Base-by-base conservation (phyloP, 2,797 vertebrate species). In the Pantherophis vulpinus region DNA sequence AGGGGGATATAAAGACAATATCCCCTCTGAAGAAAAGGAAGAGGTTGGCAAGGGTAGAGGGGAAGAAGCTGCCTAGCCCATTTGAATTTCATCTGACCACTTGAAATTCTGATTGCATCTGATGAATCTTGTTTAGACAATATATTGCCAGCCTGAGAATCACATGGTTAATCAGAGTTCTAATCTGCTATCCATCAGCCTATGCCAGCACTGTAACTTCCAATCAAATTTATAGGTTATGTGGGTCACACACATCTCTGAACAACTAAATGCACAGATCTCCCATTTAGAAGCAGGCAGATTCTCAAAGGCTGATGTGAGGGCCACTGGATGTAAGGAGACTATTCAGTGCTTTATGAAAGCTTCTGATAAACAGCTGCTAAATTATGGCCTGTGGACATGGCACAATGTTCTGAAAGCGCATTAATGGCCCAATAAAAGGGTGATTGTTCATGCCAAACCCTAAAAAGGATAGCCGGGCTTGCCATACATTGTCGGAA, bases 171-270 rank as follows among this genome's bases (percentile, higher is more conserved):
- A 98, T 97, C 97, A 97, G 97, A 95, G 96, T 94, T 97, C 96
- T 98, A 98, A 98, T 98, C 97, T 98, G 97, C 97, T 97, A 98
- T 97, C 97, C 97, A 98, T 98, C 98, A 98, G 96, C 95, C 96
- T 96, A 96, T 96, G 96, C 97, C 96, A 97, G 96, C 86, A 93
- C 95, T 96, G 95, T 96, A 97, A 97, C 96, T 98, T 97, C 97
- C 97, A 98, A 98, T 98, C 98, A 98, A 97, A 98, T 98, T 97
- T 98, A 98, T 96, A 98, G 98, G 97, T 97, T 97, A 98, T 97
- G 96, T 98, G 96, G 97, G 98, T 98, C 98, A 98, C 56, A 98
- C 58, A 95, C 98, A 97, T 97, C 97, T 95, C 94, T 94, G 94
- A 98, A 96, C 97, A 98, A 96, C 96, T 96, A 97, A 95, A 96